Evolutionary conservation across 2,113 vertebrate species (phyloP).

Genomic region (Thinocorus orbignyianus): DNA sequence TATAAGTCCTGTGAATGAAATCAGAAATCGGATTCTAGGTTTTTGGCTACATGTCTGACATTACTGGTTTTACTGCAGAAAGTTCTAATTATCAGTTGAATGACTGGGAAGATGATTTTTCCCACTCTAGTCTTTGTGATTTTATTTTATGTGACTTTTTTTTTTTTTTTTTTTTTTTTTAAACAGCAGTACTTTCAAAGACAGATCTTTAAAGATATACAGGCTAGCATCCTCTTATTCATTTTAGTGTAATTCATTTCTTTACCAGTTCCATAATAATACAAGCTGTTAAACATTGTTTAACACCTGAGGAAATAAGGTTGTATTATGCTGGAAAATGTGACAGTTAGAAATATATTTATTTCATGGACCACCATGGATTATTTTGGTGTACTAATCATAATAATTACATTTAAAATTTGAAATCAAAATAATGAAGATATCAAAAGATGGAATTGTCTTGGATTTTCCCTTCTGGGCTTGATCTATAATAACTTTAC

Average conservation of each 20-base stretch:
- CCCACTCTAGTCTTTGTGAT: not conserved
- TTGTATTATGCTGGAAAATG: not conserved
- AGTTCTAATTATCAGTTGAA: not conserved
- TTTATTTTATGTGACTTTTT: not conserved
- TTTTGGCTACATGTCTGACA: not conserved
- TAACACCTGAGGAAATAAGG: not conserved
- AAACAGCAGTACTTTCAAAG: not conserved
- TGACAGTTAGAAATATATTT: not conserved
- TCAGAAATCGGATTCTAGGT: not conserved
- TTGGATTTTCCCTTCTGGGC: not conserved
- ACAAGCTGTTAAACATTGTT: not conserved
- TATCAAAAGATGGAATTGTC: not conserved
- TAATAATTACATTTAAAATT: not conserved
- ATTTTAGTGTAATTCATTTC: not conserved
- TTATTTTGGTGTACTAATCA: not conserved
- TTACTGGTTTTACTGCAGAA: not conserved
- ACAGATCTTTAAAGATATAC: not conserved
- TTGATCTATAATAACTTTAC: conserved; percentile 22
- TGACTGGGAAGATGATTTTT: not conserved
- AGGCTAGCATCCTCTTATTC: not conserved
- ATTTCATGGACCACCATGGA: not conserved
- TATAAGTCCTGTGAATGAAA: not conserved
- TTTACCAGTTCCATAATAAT: not conserved
- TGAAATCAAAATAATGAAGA: not conserved
- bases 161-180: not conserved